Base-by-base conservation (phyloP, 1,140 invertebrate genomes). In the Leucophenga varia region DNA sequence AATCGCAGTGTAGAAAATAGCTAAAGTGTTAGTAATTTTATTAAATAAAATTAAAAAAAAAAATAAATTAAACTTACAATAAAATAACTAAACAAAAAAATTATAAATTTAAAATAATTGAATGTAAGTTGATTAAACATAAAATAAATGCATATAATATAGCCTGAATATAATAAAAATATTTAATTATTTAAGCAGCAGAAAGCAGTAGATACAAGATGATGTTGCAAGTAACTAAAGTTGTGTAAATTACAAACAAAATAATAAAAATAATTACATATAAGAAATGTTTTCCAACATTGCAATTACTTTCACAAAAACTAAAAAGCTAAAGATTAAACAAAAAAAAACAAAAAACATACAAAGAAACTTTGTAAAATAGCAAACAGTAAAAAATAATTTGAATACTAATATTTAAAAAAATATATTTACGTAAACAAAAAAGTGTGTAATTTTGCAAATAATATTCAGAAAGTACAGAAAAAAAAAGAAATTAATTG, bases 1-100 rank as follows among this genome's bases (percentile, higher is more conserved):
- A 25, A 25, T 25, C 22, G 22, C 10, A 25, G 10, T 25, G 63
- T 67, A 67, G 63, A 50, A 63, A 54, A 54, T 67, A 67, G 63
- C 59, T 67, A 67, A 67, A 67, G 56, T 67, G 63, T 67, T 67
- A 67, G 63, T 65, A 67, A 67, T 67, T 67, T 67, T 67, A 63
- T 67, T 67, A 56, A 67, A 67, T 65, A 65, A 58, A 65, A 65
- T 65, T 58, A 65, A 53, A 65, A 49, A 58, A 39, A 50, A 48
- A 44, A 45, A 52, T 48, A 37, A 59, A 54, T 47, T 53, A 44
- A 54, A 63, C 30, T 25, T 25, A 25, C 41, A 42, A 58, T 14
- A 41, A 14, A 19, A 57, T 63, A 57, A 49, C 3, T 48, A 48
- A 51, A 38, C 25, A 31, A 21, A 17, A 25, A 25, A 25, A n/a